phyloP scores from a whole-genome alignment of 2,113 vertebrate genomes.

The Lophotis ruficrista region DNA sequence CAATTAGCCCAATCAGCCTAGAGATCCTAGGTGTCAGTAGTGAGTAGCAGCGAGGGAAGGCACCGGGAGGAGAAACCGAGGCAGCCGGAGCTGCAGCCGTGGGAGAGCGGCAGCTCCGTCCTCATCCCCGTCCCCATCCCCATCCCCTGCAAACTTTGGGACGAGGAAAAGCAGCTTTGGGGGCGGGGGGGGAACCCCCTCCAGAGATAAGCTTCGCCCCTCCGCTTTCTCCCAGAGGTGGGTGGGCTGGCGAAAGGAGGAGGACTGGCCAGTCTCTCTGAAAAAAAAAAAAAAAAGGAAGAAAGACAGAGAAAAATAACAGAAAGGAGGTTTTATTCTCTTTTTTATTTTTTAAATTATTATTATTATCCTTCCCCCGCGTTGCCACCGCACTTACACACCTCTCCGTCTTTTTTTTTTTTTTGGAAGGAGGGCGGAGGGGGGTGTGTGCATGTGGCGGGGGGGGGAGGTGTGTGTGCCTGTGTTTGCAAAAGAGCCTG shows the following conservation, averaged over 20 bases:
- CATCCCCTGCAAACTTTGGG: background rate
- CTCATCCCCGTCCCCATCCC: background rate
- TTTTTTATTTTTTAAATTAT: background rate
- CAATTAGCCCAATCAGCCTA: constrained; percentile 79
- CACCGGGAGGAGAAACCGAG: constrained; percentile 64
- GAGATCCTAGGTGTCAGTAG: constrained; percentile 75
- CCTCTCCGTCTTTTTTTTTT: background rate
- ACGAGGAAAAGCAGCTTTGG: background rate
- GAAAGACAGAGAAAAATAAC: background rate
- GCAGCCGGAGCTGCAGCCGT: constrained; percentile 64
- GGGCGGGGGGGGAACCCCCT: background rate
- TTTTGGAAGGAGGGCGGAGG: background rate
- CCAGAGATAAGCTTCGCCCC: background rate
- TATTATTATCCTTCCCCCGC: background rate
- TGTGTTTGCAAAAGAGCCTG: background rate
- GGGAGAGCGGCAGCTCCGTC: constrained; percentile 34
- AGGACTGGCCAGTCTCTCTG: background rate
- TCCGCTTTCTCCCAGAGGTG: constrained; percentile 6
- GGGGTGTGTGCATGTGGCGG: too few species aligned
- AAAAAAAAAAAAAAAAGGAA: background rate
- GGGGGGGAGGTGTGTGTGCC: background rate
- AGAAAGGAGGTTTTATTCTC: background rate
- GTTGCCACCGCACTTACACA: background rate
- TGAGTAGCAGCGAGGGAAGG: constrained; percentile 59
- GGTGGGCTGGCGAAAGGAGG: constrained; percentile 50